Conservation (phyloP, 2,888 invertebrate species). For the Aleiodes leptofemur region DNA sequence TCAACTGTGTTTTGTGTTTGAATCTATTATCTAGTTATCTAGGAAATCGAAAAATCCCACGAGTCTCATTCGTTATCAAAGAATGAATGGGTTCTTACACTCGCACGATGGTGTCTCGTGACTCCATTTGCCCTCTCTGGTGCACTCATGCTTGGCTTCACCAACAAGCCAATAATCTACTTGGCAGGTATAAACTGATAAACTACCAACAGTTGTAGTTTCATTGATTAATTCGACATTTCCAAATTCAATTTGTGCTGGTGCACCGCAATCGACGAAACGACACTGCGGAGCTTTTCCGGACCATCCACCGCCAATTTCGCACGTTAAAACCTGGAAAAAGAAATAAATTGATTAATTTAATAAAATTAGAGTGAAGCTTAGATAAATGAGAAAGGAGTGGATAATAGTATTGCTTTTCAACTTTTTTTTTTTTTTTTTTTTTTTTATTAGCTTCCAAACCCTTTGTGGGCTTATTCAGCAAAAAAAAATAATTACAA, state of each 20-base stretch:
- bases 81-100: slow-evolving; percentile 77
- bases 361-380: too few relatives aligned
- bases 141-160: slow-evolving; percentile 83
- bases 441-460: too few relatives aligned
- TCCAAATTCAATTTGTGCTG: slow-evolving; percentile 87
- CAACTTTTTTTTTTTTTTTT: too few relatives aligned
- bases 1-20: too few relatives aligned
- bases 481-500: too few relatives aligned
- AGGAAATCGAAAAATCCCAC: too few relatives aligned
- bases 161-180: slow-evolving; percentile 89
- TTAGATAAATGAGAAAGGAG: too few relatives aligned
- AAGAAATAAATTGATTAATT: neutral
- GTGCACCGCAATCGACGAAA: slow-evolving; percentile 91
- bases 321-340: slow-evolving; percentile 85
- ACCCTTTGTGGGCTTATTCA: too few relatives aligned
- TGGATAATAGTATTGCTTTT: too few relatives aligned
- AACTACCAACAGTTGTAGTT: slow-evolving; percentile 88
- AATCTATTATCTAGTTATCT: too few relatives aligned
- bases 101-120: slow-evolving; percentile 91
- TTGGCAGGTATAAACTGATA: slow-evolving; percentile 87
- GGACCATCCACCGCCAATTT: slow-evolving; percentile 91
- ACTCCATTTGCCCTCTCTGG: slow-evolving; percentile 91
- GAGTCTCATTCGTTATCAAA: slow-evolving; percentile 20
- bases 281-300: slow-evolving; percentile 88
- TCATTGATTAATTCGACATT: slow-evolving; percentile 84